A percentile compares a stretch with the other conserved stretches of the same genome.
These are phyloP conservation scores for Triplophysa siluroides DNA, from an alignment of 2,113 vertebrate species.

Conservation along the genomic window DNA sequence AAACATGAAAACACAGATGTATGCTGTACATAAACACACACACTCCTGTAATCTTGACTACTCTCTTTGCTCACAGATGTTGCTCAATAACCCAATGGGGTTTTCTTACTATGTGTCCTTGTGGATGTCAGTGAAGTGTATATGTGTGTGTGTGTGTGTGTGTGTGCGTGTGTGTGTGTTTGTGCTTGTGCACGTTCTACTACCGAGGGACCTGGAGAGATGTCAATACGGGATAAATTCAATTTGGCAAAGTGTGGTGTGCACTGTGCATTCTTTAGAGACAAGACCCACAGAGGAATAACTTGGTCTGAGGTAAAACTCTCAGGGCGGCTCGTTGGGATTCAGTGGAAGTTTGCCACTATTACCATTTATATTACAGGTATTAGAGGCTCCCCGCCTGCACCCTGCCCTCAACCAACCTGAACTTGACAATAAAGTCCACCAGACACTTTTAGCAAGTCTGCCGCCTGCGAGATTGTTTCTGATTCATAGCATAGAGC, in stretches of 20 bases:
- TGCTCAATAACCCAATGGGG: slow-evolving; percentile 37
- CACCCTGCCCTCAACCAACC: slow-evolving; percentile 43
- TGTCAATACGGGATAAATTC: slow-evolving; percentile 57
- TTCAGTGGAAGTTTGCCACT: slow-evolving; percentile 46
- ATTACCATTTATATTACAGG: slow-evolving; percentile 64
- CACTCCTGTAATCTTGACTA: neutral
- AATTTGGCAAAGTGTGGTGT: slow-evolving; percentile 53
- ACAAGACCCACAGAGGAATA: slow-evolving; percentile 27
- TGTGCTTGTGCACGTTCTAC: neutral
- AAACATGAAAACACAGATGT: slow-evolving; percentile 12
- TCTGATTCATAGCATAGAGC: slow-evolving; percentile 18
- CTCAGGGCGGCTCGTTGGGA: slow-evolving; percentile 32
- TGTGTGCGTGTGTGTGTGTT: slow-evolving; percentile 13
- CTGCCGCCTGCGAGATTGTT: slow-evolving; percentile 10
- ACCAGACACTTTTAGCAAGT: slow-evolving; percentile 41
- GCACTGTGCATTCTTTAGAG: slow-evolving; percentile 34
- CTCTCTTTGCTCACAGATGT: slow-evolving; percentile 22
- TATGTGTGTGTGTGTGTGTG: neutral
- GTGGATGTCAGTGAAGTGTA: slow-evolving; percentile 47
- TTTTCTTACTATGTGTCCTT: slow-evolving; percentile 44
- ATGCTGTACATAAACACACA: neutral
- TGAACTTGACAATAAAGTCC: slow-evolving; percentile 47
- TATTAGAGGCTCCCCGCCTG: slow-evolving; percentile 39
- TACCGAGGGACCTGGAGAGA: slow-evolving; percentile 35
- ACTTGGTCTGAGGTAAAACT: slow-evolving; percentile 33